A percentile compares a stretch with the other conserved stretches of the same genome.
phyloP scores from a whole-genome alignment of 35 echinoderm and acorn worm genomes.

The Stichopus chloronotus region DNA sequence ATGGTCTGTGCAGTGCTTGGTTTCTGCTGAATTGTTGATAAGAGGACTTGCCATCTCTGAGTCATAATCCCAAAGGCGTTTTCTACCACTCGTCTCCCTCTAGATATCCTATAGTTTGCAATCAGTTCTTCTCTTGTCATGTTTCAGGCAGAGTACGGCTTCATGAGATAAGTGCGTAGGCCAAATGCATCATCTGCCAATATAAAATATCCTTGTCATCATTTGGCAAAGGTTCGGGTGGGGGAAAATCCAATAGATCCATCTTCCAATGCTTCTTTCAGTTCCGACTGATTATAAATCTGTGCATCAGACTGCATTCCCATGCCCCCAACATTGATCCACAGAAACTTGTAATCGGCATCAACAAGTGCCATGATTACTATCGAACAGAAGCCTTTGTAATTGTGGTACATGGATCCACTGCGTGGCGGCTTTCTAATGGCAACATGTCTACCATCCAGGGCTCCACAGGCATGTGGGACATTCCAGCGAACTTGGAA shows the following conservation, averaged over 20 bases:
- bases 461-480: slow-evolving; percentile 30
- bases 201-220: slow-evolving; percentile 36
- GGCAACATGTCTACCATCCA: slow-evolving; percentile 50
- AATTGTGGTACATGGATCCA: slow-evolving; percentile 52
- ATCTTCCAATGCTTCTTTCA: slow-evolving; percentile 10
- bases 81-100: slow-evolving; percentile 25
- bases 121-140: neutral
- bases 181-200: slow-evolving; percentile 32
- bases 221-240: neutral
- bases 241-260: slow-evolving; percentile 30
- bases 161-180: neutral
- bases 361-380: slow-evolving; percentile 56
- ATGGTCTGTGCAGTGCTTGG: neutral
- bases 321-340: slow-evolving; percentile 3
- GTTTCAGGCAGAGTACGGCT: neutral
- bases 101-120: slow-evolving; percentile 2
- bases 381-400: slow-evolving; percentile 47
- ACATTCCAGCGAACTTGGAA: slow-evolving; percentile 12
- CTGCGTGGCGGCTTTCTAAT: slow-evolving; percentile 34
- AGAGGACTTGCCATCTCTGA: slow-evolving; percentile 40
- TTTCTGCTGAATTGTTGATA: slow-evolving; percentile 20
- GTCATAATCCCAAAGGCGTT: slow-evolving; percentile 48
- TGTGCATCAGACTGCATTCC: slow-evolving; percentile 39
- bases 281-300: slow-evolving; percentile 54
- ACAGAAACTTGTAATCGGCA: slow-evolving; percentile 64